A percentile compares a stretch with the other conserved stretches of the same genome.
Evolutionary conservation across 2,113 vertebrate genomes (phyloP).

Genomic region (Motacilla alba): DNA sequence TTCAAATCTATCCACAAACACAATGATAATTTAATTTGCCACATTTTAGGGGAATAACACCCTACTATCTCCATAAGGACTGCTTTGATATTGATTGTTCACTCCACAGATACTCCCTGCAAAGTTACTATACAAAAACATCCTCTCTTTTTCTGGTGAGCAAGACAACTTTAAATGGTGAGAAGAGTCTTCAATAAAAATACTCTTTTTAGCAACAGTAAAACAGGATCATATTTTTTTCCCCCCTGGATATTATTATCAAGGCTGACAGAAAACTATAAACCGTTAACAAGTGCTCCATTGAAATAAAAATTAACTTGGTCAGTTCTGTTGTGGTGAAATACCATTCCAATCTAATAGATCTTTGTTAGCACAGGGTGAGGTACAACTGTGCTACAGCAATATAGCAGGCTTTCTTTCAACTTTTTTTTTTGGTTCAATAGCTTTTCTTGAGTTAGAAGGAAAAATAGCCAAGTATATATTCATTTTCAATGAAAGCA

Average conservation of each 20-base stretch:
- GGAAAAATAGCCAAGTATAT: not conserved
- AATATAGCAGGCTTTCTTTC: not conserved
- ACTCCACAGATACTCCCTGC: not conserved
- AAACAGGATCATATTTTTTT: not conserved
- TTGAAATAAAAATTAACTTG: not conserved
- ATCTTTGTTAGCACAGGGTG: not conserved
- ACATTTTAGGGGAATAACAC: not conserved
- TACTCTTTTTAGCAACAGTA: not conserved
- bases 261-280: not conserved
- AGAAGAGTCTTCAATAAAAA: not conserved
- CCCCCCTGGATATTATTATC: not conserved
- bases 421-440: not conserved
- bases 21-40: not conserved
- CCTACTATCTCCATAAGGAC: not conserved
- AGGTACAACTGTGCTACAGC: not conserved
- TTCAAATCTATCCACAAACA: not conserved
- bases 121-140: not conserved
- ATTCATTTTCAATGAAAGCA: slow-evolving; percentile 19
- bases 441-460: not conserved
- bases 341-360: not conserved
- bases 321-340: not conserved
- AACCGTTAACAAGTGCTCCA: not conserved
- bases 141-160: not conserved
- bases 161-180: not conserved
- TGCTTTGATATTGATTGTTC: not conserved